A percentile compares a stretch with the other conserved stretches of the same genome.
Conservation (phyloP, 2,797 vertebrate genomes). For the Sebastes kiyomatsui region DNA sequence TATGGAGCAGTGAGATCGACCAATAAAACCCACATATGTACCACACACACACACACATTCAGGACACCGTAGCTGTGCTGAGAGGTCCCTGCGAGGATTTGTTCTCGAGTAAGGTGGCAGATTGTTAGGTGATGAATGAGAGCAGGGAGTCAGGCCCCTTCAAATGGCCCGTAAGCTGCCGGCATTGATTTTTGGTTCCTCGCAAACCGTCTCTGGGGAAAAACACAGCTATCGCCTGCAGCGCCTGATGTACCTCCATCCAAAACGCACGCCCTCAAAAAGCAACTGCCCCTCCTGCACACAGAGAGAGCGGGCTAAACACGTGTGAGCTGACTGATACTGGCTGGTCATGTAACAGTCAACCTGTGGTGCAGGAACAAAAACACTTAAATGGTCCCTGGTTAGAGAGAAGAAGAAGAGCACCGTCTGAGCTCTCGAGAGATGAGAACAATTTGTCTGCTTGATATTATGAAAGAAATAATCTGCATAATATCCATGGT, state of each 20-base stretch:
- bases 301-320: neutral
- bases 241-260: conserved; percentile 39
- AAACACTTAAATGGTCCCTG: conserved; percentile 8
- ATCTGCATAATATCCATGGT: neutral
- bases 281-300: conserved; percentile 1
- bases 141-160: conserved; percentile 54
- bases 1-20: conserved; percentile 14
- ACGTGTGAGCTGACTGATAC: conserved; percentile 26
- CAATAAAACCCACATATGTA: conserved; percentile 18
- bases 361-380: neutral
- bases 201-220: conserved; percentile 44
- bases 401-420: conserved; percentile 1
- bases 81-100: conserved; percentile 51
- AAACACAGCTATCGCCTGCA: conserved; percentile 46
- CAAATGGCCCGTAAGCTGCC: conserved; percentile 66
- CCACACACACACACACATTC: neutral
- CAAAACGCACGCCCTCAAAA: conserved; percentile 25
- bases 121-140: conserved; percentile 71
- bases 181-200: conserved; percentile 70
- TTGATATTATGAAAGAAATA: neutral
- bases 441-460: neutral
- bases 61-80: conserved; percentile 12
- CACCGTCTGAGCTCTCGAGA: neutral
- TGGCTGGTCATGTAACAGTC: conserved; percentile 20
- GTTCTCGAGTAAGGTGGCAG: conserved; percentile 51